phyloP scores from a whole-genome alignment of 1,140 invertebrate species.

The Lepeophtheirus salmonis region DNA sequence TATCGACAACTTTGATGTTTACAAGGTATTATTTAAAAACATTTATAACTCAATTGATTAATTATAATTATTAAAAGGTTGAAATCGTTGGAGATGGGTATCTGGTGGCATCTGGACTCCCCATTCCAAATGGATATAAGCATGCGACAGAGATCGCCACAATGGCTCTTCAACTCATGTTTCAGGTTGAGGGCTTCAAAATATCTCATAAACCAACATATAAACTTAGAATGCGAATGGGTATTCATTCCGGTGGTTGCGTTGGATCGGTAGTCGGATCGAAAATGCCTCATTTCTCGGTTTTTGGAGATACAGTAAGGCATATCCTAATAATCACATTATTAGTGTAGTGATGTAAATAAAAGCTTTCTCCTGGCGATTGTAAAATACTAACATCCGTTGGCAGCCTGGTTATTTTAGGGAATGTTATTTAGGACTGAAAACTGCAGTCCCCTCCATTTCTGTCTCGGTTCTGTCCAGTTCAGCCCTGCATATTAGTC shows the following conservation, averaged over 20 bases:
- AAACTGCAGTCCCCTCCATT: too few species aligned
- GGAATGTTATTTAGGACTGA: too few species aligned
- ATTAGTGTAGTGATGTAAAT: too few species aligned
- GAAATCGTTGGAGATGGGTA: constrained; percentile 4
- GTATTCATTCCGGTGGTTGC: background rate
- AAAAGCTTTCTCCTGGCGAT: too few species aligned
- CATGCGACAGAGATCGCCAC: constrained; percentile 2
- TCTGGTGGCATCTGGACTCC: background rate
- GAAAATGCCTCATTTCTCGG: constrained; percentile 7
- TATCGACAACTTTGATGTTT: constrained; percentile 6
- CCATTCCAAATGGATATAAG: background rate
- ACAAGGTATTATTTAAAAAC: background rate
- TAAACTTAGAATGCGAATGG: constrained; percentile 1
- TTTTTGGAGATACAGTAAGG: constrained; percentile 1
- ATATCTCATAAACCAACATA: background rate
- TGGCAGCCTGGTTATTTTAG: too few species aligned
- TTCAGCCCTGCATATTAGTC: too few species aligned
- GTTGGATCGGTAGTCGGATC: constrained; percentile 4
- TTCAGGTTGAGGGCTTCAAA: constrained; percentile 1
- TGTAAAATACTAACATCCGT: too few species aligned
- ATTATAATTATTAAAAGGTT: constrained; percentile 4
- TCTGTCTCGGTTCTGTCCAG: too few species aligned
- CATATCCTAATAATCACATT: too few species aligned
- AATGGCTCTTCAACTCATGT: constrained; percentile 3
- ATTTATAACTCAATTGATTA: background rate